Evolutionary conservation across 1,140 invertebrate genomes (phyloP), one percentile per base, ranked within the genome.

Genomic region (Watersipora subatra): DNA sequence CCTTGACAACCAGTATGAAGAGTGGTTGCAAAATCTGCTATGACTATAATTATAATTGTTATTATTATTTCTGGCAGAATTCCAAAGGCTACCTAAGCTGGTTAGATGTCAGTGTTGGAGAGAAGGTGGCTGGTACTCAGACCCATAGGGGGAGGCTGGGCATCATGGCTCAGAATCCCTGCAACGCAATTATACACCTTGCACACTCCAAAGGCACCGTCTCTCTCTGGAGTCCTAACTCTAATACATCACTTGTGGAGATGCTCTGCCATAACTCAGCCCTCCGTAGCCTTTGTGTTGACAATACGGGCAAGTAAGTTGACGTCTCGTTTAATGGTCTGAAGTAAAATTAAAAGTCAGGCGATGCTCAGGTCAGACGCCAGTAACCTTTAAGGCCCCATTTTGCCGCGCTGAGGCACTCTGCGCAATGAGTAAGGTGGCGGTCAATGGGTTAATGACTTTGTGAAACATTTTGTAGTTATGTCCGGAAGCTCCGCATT

Each of bases 211-310:
- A 92, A 81, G 96, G 95, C 58, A 86, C 90, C 22, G 91, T 99
- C 0, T 89, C 89, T 15, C 87, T 99, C 85, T 99, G 96, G 96
- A 88, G 92, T 26, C 97, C 97, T 0, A 96, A 88, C 74, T 81
- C 86, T 0, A 86, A 87, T 70, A 85, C 92, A 70, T 88, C 93
- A 24, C 78, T 98, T 46, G 92, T 88, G 1, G 91, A 91, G 80
- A 87, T 99, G 82, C 81, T 99, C 1, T 94, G 92, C 74, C 95
- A 99, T 80, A 83, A 84, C 71, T 84, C 88, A 30, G 85, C 88
- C n/a, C 81, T 99, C 58, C 85, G 84, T 57, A 86, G 89, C 1
- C 74, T 96, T 34, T 84, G 90, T 26, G 84, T 98, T 27, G 92
- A 98, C 82, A 86, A 85, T 22, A 85, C 84, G 73, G 96, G 96